Conservation (phyloP, 1,140 invertebrate genomes). For the Trichonephila clavata region DNA sequence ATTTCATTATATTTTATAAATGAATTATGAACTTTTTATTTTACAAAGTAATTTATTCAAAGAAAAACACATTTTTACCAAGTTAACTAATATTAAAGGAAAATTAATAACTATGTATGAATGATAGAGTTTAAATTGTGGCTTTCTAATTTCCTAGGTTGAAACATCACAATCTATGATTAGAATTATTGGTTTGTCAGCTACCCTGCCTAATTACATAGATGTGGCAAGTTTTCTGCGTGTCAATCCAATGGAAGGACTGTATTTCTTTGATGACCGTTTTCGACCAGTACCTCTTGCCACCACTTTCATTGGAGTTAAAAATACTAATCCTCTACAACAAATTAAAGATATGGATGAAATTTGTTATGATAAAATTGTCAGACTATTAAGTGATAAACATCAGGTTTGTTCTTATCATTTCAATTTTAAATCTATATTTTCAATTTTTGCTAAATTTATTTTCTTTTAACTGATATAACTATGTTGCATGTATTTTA, state of each 20-base stretch:
- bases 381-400: conserved; percentile 89
- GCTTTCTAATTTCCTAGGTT: conserved; percentile 83
- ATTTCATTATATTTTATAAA: too few species aligned
- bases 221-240: conserved; percentile 97
- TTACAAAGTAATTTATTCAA: too few species aligned
- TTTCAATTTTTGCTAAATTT: too few species aligned
- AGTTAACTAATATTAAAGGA: too few species aligned
- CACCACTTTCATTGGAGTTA: conserved; percentile 96
- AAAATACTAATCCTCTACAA: conserved; percentile 88
- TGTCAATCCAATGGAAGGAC: conserved; percentile 94
- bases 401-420: conserved; percentile 86
- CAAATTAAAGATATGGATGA: conserved; percentile 94
- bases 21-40: too few species aligned
- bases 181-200: conserved; percentile 97
- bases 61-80: too few species aligned
- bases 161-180: conserved; percentile 98
- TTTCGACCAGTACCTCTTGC: conserved; percentile 97
- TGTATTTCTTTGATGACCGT: conserved; percentile 98
- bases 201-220: conserved; percentile 98
- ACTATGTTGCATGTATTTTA: too few species aligned
- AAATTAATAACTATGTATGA: too few species aligned
- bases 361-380: conserved; percentile 96
- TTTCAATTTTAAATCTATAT: neutral
- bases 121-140: neutral
- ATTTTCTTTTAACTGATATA: neutral